Evolutionary conservation across 1,140 invertebrate species (phyloP).

Genomic region (Formica exsecta): DNA sequence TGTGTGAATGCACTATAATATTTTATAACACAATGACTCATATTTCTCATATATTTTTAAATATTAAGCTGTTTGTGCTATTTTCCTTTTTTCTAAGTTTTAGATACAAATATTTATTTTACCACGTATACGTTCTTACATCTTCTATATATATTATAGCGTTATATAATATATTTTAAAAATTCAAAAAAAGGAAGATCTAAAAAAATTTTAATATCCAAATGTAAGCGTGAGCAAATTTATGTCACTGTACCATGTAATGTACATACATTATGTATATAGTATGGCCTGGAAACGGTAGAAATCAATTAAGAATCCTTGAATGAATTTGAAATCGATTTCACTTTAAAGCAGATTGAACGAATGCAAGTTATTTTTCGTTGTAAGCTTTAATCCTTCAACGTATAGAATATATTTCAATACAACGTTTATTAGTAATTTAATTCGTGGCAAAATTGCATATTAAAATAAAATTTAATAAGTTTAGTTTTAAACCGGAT

Average conservation of each 20-base stretch:
- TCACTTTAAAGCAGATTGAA: neutral
- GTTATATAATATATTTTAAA: neutral
- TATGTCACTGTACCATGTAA: neutral
- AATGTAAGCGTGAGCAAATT: neutral
- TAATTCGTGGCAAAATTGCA: neutral
- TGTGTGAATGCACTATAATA: neutral
- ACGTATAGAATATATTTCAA: neutral
- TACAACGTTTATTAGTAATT: constrained; percentile 4
- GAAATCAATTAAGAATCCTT: neutral
- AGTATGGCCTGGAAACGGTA: neutral
- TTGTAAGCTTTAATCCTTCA: neutral
- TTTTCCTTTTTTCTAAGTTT: neutral
- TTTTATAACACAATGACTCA: neutral
- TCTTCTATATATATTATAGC: neutral
- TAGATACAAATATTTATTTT: neutral
- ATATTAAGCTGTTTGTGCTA: neutral
- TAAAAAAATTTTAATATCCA: neutral
- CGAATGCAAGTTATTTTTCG: neutral
- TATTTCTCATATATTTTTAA: neutral
- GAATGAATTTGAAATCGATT: constrained; percentile 13
- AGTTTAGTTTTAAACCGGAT: no score
- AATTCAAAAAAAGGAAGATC: neutral
- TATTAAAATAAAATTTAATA: neutral
- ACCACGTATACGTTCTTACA: neutral
- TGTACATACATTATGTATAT: neutral